A percentile compares a stretch with the other conserved stretches of the same genome.
Evolutionary conservation across 2,113 vertebrate species (phyloP).

Genomic region (Arizona elegans): DNA sequence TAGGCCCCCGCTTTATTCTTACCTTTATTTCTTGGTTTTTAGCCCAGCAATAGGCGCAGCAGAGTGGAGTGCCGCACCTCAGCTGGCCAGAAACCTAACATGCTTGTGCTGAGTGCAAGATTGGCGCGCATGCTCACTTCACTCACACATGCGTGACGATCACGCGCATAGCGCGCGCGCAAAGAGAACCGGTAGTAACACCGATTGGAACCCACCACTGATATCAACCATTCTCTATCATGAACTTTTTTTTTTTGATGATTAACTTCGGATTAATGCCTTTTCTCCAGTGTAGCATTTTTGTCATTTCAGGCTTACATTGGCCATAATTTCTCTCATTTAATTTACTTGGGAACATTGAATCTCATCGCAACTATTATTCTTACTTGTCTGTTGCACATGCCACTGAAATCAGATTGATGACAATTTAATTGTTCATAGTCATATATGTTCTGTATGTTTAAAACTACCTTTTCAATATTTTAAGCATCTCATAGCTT

Average conservation of each 20-base stretch:
- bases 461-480: background rate
- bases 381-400: background rate
- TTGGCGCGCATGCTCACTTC: too few relatives aligned
- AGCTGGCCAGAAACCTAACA: too few relatives aligned
- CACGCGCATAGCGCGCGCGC: too few relatives aligned
- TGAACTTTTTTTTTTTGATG: background rate
- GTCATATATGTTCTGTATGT: background rate
- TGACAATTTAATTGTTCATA: background rate
- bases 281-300: background rate
- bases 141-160: rapidly evolving
- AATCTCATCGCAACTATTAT: background rate
- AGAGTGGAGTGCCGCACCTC: too few relatives aligned
- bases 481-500: background rate
- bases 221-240: background rate
- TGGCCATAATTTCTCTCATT: background rate
- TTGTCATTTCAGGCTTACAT: background rate
- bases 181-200: too few relatives aligned
- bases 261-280: background rate
- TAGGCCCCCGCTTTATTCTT: too few relatives aligned
- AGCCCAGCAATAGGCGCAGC: too few relatives aligned
- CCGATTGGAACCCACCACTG: too few relatives aligned
- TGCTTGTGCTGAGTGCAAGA: too few relatives aligned
- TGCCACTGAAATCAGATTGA: background rate
- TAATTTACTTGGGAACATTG: background rate
- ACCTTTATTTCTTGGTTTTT: too few relatives aligned